These are phyloP conservation scores for Stenopsyche tienmushanensis DNA, from an alignment of 1,140 invertebrate species.

Conservation along the genomic window DNA sequence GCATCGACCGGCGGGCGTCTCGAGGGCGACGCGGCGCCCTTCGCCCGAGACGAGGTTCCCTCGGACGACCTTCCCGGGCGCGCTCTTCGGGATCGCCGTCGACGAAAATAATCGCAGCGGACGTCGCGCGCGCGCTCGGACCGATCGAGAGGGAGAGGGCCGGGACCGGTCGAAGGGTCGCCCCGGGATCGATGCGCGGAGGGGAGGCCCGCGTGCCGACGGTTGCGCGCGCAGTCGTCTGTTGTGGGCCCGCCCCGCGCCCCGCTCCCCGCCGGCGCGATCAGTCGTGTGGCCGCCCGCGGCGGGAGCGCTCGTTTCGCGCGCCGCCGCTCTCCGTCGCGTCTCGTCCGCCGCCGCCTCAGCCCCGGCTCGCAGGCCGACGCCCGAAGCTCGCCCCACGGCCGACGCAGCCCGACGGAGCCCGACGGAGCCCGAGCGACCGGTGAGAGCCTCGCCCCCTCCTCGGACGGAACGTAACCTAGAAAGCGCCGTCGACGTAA, in stretches of 20 bases:
- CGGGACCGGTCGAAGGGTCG: too few species aligned
- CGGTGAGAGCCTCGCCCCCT: background rate
- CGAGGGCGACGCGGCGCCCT: constrained; percentile 24
- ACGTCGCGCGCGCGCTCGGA: too few species aligned
- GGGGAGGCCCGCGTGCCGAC: background rate
- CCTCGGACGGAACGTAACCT: background rate
- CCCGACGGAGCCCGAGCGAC: background rate
- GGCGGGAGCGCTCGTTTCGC: background rate
- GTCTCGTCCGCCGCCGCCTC: background rate
- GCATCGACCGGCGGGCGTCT: constrained; percentile 27
- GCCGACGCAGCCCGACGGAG: background rate
- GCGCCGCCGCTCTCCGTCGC: background rate
- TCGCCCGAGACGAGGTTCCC: too few species aligned
- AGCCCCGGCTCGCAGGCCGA: background rate
- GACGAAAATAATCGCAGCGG: too few species aligned
- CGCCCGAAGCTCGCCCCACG: background rate
- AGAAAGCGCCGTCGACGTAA: background rate
- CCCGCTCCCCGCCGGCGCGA: background rate
- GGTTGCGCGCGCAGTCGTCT: background rate
- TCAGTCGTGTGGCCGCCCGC: background rate
- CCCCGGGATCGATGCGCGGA: background rate
- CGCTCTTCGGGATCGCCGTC: too few species aligned
- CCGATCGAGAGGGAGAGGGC: too few species aligned
- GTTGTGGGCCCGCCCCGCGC: background rate
- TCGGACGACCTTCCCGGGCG: too few species aligned